Evolutionary conservation across 2,888 invertebrate genomes (phyloP).

Genomic region (Vandiemenella viatica): DNA sequence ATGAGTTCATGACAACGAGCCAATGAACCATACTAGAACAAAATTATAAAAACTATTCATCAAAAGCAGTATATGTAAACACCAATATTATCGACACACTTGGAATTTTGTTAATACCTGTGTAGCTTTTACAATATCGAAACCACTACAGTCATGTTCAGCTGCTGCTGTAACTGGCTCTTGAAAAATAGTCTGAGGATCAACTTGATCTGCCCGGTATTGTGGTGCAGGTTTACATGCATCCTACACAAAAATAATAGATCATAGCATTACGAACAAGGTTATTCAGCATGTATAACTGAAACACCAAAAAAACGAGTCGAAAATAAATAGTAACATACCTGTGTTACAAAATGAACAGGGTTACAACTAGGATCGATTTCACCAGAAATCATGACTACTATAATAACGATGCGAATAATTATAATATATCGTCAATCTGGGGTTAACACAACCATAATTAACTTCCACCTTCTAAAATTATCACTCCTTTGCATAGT

Average conservation of each 20-base stretch:
- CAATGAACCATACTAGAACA: slow-evolving; percentile 66
- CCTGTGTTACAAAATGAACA: slow-evolving; percentile 17
- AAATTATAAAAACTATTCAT: neutral
- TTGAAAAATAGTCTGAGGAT: slow-evolving; percentile 19
- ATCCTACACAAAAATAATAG: slow-evolving; percentile 11
- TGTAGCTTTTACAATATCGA: slow-evolving; percentile 88
- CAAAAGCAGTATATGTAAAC: neutral
- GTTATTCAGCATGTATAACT: neutral
- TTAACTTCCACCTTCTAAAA: too few relatives aligned
- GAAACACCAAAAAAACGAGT: too few relatives aligned
- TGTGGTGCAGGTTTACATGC: slow-evolving; percentile 15
- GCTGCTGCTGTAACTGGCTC: slow-evolving; percentile 24
- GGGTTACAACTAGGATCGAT: slow-evolving; percentile 13
- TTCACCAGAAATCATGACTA: slow-evolving; percentile 1
- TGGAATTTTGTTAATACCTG: slow-evolving; percentile 40
- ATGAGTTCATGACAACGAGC: slow-evolving; percentile 70
- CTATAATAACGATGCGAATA: too few relatives aligned
- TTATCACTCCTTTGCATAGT: too few relatives aligned
- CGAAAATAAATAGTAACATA: slow-evolving; percentile 3
- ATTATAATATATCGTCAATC: too few relatives aligned
- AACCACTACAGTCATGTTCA: slow-evolving; percentile 55
- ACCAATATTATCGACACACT: slow-evolving; percentile 2
- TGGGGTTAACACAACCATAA: too few relatives aligned
- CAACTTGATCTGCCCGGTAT: slow-evolving; percentile 12
- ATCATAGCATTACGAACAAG: neutral